phyloP scores from a whole-genome alignment of 2,888 invertebrate genomes.

The Erpobdella octoculata region DNA sequence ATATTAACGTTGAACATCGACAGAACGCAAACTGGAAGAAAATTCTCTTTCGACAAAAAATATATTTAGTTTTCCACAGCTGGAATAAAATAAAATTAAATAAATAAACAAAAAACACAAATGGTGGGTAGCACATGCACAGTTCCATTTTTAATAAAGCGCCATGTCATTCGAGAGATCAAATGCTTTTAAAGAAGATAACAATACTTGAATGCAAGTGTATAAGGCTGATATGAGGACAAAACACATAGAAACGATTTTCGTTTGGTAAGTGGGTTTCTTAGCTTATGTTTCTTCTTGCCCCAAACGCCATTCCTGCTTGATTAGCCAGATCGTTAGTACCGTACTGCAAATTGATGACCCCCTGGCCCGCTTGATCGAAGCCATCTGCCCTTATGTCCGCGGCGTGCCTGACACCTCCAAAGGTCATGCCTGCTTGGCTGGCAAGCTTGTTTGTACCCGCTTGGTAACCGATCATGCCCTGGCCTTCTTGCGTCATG shows the following conservation, averaged over 20 bases:
- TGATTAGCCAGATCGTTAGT: slow-evolving; percentile 48
- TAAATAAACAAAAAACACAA: not conserved
- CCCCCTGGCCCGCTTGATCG: slow-evolving; percentile 41
- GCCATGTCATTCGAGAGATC: not conserved
- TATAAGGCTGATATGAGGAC: not conserved
- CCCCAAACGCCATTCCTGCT: slow-evolving; percentile 47
- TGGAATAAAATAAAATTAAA: too few species aligned
- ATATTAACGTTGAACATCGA: too few species aligned
- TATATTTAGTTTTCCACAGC: too few species aligned
- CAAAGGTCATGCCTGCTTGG: slow-evolving; percentile 47
- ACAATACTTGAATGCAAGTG: not conserved
- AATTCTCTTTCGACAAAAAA: too few species aligned
- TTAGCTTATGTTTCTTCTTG: slow-evolving; percentile 42
- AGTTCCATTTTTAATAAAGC: too few species aligned
- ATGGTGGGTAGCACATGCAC: too few species aligned
- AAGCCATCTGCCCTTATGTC: slow-evolving; percentile 48
- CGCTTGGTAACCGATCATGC: slow-evolving; percentile 45
- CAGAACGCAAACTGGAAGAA: too few species aligned
- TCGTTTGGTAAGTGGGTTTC: not conserved
- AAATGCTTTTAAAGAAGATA: not conserved
- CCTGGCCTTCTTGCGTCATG: slow-evolving; percentile 40
- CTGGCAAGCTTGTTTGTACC: slow-evolving; percentile 37
- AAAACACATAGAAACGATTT: not conserved
- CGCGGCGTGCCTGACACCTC: slow-evolving; percentile 43
- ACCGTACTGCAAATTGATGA: slow-evolving; percentile 48